Evolutionary conservation across 2,797 vertebrate genomes (phyloP).

Genomic region (Numenius phaeopus): DNA sequence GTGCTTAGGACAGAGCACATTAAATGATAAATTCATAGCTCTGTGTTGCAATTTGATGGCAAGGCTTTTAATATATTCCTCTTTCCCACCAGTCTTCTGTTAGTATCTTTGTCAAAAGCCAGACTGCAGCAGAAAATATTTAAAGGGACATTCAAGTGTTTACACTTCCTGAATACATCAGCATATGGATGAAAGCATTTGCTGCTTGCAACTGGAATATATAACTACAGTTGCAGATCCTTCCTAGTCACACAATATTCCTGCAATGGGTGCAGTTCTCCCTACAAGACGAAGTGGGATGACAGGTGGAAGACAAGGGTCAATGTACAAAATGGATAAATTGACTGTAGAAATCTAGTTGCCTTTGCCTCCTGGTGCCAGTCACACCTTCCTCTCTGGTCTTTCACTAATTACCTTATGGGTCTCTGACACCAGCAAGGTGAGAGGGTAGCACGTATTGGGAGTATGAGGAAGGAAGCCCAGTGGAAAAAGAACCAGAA

Average conservation of each 20-base stretch:
- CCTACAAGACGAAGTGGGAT: neutral
- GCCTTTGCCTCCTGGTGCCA: neutral
- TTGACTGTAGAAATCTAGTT: neutral
- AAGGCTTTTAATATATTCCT: constrained; percentile 19
- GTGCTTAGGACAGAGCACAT: neutral
- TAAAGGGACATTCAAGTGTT: constrained; percentile 44
- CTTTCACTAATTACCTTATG: neutral
- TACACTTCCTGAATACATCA: constrained; percentile 22
- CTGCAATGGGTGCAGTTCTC: neutral
- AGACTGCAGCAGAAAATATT: constrained; percentile 56
- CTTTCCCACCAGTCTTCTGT: constrained; percentile 28
- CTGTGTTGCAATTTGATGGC: neutral
- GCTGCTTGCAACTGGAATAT: neutral
- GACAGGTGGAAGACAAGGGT: neutral
- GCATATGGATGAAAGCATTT: neutral
- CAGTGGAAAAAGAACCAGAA: neutral
- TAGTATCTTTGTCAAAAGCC: constrained; percentile 38
- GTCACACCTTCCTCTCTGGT: neutral
- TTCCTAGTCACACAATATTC: neutral
- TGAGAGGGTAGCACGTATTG: neutral
- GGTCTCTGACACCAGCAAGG: neutral
- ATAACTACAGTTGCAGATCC: neutral
- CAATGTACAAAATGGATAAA: neutral
- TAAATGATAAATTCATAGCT: constrained; percentile 3
- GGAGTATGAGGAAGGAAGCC: neutral